These are phyloP conservation scores for Aphidius ervi DNA, from an alignment of 1,140 invertebrate genomes.

Conservation along the genomic window DNA sequence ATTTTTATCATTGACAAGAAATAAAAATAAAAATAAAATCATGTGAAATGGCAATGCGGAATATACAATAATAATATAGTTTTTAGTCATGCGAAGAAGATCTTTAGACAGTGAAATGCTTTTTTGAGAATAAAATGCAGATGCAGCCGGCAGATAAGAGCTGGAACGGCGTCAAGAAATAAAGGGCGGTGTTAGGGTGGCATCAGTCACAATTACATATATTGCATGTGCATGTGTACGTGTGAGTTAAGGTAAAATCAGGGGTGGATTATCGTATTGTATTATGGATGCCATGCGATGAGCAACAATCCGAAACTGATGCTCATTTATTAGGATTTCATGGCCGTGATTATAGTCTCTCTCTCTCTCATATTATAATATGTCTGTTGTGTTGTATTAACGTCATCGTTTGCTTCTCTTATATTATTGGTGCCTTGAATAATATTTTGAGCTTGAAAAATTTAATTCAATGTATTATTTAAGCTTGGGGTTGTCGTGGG, in stretches of 20 bases:
- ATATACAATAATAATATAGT: too few species aligned
- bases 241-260: constrained; percentile 9
- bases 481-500: neutral
- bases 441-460: neutral
- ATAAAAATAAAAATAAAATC: too few species aligned
- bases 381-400: too few species aligned
- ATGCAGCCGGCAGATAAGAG: constrained; percentile 29
- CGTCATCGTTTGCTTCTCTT: constrained; percentile 32
- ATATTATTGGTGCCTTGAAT: constrained; percentile 22
- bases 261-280: constrained; percentile 30
- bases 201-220: constrained; percentile 8
- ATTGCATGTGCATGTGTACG: neutral
- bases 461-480: neutral
- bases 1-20: too few species aligned
- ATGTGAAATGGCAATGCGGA: too few species aligned
- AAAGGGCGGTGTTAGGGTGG: constrained; percentile 8
- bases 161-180: neutral
- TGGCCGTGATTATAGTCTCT: constrained; percentile 39
- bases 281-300: constrained; percentile 8
- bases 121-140: constrained; percentile 29
- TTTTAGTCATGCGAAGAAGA: too few species aligned
- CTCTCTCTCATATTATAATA: constrained; percentile 2
- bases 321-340: constrained; percentile 52
- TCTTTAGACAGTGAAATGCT: constrained; percentile 16
- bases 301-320: constrained; percentile 30